A percentile compares a stretch with the other conserved stretches of the same genome.
Conservation (phyloP, 2,797 vertebrate genomes). For the Crax fasciolata region DNA sequence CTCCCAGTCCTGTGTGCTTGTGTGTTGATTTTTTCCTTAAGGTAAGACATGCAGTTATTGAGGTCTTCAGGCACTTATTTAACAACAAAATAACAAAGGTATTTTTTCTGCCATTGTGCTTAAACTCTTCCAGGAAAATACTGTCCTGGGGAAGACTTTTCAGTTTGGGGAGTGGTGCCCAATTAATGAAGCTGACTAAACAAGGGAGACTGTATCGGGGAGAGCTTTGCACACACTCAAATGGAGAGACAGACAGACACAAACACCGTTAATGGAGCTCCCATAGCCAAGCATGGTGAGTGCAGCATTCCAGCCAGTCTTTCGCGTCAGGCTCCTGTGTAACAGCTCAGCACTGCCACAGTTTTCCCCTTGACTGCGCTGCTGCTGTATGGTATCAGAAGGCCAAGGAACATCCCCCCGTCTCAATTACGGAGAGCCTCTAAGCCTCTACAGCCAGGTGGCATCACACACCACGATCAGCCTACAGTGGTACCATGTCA, state of each 20-base stretch:
- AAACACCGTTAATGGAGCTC: background rate
- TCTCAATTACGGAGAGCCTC: background rate
- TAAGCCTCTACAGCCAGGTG: background rate
- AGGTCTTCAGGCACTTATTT: background rate
- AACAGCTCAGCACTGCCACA: background rate
- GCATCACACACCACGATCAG: background rate
- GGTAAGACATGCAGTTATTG: background rate
- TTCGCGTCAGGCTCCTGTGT: fast-evolving
- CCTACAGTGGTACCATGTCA: background rate
- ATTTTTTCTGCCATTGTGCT: background rate
- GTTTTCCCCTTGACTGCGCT: background rate
- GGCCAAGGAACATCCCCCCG: background rate
- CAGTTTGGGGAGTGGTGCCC: background rate
- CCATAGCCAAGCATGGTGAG: background rate
- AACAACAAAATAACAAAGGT: background rate
- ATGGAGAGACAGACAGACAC: fast-evolving
- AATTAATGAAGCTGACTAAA: background rate
- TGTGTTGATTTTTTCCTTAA: background rate
- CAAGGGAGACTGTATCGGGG: background rate
- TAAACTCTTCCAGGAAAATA: background rate
- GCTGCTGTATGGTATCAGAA: background rate
- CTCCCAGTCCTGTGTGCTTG: fast-evolving
- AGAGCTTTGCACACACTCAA: background rate
- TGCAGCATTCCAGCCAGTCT: background rate
- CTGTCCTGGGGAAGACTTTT: background rate